Base-by-base conservation (phyloP, 1,140 invertebrate genomes). In the Rhopalosiphum maidis region DNA sequence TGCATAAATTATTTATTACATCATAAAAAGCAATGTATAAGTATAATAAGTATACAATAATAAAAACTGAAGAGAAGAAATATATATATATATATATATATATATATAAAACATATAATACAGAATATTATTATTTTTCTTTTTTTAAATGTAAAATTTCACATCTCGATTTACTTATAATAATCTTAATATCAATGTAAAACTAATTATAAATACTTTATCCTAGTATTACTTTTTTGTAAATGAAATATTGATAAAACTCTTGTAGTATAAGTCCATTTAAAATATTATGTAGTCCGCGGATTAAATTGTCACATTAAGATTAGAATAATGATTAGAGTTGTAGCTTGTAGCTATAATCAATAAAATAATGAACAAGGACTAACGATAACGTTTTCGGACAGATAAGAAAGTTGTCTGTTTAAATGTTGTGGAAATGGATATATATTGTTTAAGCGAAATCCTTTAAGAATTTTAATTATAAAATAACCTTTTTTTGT, bases 291-390 rank as follows among this genome's bases (percentile, higher is more conserved):
- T 23, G 41, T 43, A 85, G 41, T 43, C 22, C 83, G 5, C 2
- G 22, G 83, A 85, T 85, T 85, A 85, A 85, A 85, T 85, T 43
- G 22, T 85, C 37, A 43, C 83, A 85, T 85, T 85, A 41, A 85
- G 9, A 41, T 85, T 41, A 85, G 15, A 85, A 85, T 43, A 41
- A 85, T 41, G 35, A 86, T 86, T 18, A 46, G 41, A 23, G 37
- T 86, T 46, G 37, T 86, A 86, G 43, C 11, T 86, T 86, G 22
- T 83, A 83, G 60, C 35, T 30, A 46, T 86, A 86, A 86, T 86
- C 25, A 46, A 86, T 85, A 86, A 30, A 86, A 55, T 54, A 90
- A 54, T 90, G 89, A 35, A 25, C 46, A 55, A 37, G n/a, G n/a
- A 55, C 83, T 43, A 46, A 43, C 41, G 37, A 46, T 9, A 86